Evolutionary conservation across 2,113 vertebrate species (phyloP).

Genomic region (Zingel zingel): DNA sequence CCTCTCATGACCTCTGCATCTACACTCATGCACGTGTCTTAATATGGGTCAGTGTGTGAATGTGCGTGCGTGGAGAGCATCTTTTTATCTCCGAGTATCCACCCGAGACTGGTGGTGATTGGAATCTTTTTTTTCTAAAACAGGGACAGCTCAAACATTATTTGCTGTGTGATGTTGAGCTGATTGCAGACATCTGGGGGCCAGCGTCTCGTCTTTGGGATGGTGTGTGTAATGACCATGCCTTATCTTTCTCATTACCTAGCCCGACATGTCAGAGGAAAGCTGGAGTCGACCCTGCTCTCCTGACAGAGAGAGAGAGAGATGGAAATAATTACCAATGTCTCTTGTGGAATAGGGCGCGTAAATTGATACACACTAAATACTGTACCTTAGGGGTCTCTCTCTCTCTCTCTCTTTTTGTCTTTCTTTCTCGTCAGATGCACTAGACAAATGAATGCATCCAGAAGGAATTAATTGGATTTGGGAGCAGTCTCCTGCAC

Average conservation of each 20-base stretch:
- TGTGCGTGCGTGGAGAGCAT: neutral
- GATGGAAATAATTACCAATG: constrained; percentile 80
- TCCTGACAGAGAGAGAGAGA: constrained; percentile 63
- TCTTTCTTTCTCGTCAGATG: constrained; percentile 65
- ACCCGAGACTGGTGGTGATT: constrained; percentile 15
- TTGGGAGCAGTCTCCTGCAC: constrained; percentile 80
- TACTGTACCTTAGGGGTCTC: constrained; percentile 73
- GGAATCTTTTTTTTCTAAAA: neutral
- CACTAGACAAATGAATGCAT: constrained; percentile 82
- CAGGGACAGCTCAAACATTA: constrained; percentile 23
- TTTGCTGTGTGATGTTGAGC: constrained; percentile 48
- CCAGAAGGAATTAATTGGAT: constrained; percentile 86
- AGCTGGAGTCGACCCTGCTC: constrained; percentile 56
- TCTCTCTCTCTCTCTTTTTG: constrained; percentile 15
- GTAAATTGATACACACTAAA: constrained; percentile 84
- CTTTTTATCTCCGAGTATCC: constrained; percentile 4
- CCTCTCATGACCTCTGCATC: neutral
- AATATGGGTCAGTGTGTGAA: constrained; percentile 49
- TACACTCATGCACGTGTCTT: constrained; percentile 14
- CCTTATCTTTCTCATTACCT: constrained; percentile 75
- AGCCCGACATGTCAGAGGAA: constrained; percentile 64
- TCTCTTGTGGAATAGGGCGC: constrained; percentile 79
- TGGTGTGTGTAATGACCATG: constrained; percentile 68
- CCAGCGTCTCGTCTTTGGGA: constrained; percentile 33
- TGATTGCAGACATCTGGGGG: constrained; percentile 60